A percentile compares a stretch with the other conserved stretches of the same genome.
Conservation (phyloP, 2,888 invertebrate genomes). For the Cacoxenus indagator region DNA sequence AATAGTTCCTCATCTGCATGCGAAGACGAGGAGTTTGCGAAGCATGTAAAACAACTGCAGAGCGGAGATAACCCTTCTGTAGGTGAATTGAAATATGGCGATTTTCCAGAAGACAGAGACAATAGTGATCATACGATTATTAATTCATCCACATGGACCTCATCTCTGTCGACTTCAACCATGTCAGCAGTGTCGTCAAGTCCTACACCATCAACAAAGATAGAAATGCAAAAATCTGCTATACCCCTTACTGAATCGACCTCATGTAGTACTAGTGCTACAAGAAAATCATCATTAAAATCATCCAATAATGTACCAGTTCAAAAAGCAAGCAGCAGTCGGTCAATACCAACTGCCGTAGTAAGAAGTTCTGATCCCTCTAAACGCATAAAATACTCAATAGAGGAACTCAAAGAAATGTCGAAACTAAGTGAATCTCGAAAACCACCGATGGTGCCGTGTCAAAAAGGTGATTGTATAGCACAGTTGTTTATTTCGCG, state of each 20-base stretch:
- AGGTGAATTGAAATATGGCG: slow-evolving; percentile 54
- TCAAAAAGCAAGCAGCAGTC: neutral
- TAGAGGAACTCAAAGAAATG: slow-evolving; percentile 56
- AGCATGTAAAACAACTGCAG: slow-evolving; percentile 16
- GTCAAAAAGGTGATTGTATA: slow-evolving; percentile 62
- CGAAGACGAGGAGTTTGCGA: slow-evolving; percentile 54
- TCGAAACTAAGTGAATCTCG: slow-evolving; percentile 49
- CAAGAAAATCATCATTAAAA: slow-evolving; percentile 7
- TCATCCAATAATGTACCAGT: neutral
- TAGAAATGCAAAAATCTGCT: neutral
- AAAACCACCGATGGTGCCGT: slow-evolving; percentile 59
- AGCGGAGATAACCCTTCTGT: slow-evolving; percentile 15
- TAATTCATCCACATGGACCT: slow-evolving; percentile 6
- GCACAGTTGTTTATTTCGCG: slow-evolving; percentile 61
- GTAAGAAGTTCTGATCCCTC: neutral
- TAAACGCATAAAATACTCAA: slow-evolving; percentile 45
- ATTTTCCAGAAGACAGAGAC: slow-evolving; percentile 49
- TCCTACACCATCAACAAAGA: slow-evolving; percentile 13
- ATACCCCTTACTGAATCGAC: slow-evolving; percentile 15
- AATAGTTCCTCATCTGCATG: slow-evolving; percentile 64
- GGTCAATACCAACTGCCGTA: neutral
- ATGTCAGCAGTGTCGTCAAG: neutral
- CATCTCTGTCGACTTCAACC: slow-evolving; percentile 10
- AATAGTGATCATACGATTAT: slow-evolving; percentile 16
- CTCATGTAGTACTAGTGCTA: slow-evolving; percentile 1